phyloP scores from a whole-genome alignment of 2,888 invertebrate species.

The Melanotus villosus region DNA sequence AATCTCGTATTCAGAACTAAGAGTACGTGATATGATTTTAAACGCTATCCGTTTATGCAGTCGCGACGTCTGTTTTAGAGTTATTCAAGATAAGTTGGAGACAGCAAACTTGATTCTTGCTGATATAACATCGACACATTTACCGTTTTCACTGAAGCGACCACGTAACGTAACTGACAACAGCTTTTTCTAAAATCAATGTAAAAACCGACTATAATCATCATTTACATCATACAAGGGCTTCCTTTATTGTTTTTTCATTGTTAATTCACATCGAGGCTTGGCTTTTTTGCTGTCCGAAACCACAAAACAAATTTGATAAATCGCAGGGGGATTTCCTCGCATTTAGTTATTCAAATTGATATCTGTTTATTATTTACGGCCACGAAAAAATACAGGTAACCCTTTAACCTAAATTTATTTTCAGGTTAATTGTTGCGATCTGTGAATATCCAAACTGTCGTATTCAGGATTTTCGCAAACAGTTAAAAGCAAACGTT shows the following conservation, averaged over 20 bases:
- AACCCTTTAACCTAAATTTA: conserved; percentile 10
- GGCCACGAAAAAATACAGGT: background rate
- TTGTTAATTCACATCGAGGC: background rate
- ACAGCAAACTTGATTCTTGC: background rate
- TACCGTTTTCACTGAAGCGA: background rate
- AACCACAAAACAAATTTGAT: conserved; percentile 12
- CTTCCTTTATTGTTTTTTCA: background rate
- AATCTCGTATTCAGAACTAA: conserved; percentile 40
- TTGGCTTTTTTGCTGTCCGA: background rate
- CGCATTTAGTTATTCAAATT: conserved; percentile 13
- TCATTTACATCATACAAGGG: conserved; percentile 11
- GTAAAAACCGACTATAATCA: conserved; percentile 1
- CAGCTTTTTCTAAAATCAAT: background rate
- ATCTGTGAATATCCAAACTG: no score
- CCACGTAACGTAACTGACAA: background rate
- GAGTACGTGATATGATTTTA: conserved; percentile 40
- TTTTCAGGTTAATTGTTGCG: background rate
- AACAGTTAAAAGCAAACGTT: background rate
- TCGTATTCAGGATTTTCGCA: background rate
- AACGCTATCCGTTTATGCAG: conserved; percentile 30
- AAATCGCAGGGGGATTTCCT: conserved; percentile 13
- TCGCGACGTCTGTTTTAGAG: conserved; percentile 32
- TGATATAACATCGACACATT: background rate
- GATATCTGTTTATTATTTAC: background rate
- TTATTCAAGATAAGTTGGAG: conserved; percentile 20